These are phyloP conservation scores for Harpagifer antarcticus DNA, from an alignment of 2,797 vertebrate genomes.

Conservation along the genomic window DNA sequence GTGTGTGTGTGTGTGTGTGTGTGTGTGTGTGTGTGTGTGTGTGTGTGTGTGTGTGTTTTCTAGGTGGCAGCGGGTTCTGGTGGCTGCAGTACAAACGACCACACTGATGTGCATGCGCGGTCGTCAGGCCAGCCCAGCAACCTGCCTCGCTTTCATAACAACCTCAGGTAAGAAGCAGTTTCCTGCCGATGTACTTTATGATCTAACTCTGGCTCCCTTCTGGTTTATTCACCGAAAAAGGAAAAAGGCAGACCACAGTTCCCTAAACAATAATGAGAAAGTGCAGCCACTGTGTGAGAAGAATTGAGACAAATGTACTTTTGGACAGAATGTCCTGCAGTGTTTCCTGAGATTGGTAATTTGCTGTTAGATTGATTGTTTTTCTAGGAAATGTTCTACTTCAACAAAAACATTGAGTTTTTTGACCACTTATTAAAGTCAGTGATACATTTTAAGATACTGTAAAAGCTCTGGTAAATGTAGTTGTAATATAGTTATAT, in stretches of 20 bases:
- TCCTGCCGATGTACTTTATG: not conserved
- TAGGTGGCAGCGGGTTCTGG: constrained; percentile 63
- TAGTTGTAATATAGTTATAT: too few relatives aligned
- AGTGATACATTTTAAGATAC: not conserved
- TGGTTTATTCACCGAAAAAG: constrained; percentile 28
- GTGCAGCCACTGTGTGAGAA: constrained; percentile 9
- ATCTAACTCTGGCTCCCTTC: constrained; percentile 6
- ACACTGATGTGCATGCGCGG: constrained; percentile 20
- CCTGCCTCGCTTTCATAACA: constrained; percentile 65
- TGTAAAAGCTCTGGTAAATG: not conserved
- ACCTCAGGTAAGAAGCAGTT: constrained; percentile 66
- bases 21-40: constrained; percentile 2
- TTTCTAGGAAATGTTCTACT: not conserved
- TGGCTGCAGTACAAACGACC: constrained; percentile 45
- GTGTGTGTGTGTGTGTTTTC: not conserved
- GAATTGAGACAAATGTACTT: not conserved
- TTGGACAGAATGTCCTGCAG: not conserved
- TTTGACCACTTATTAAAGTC: not conserved
- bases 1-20: constrained; percentile 8
- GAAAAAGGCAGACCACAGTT: not conserved
- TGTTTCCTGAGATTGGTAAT: not conserved
- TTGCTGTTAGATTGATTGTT: not conserved
- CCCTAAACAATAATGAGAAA: constrained; percentile 9
- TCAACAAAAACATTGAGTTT: not conserved
- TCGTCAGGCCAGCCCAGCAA: constrained; percentile 51